phyloP scores from a whole-genome alignment of 2,797 vertebrate genomes.

The Emydoidea blandingii region DNA sequence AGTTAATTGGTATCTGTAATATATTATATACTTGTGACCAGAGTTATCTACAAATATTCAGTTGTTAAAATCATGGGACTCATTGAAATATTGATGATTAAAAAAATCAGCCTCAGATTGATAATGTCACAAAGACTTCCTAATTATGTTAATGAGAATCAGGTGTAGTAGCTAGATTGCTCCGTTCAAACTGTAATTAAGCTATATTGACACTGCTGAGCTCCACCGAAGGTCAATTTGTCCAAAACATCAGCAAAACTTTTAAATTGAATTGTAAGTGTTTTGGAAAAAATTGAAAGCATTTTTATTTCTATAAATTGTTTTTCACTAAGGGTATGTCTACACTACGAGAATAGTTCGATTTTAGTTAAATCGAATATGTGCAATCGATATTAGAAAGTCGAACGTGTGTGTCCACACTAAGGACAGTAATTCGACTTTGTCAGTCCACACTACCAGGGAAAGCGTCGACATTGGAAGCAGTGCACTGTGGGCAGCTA shows the following conservation, averaged over 20 bases:
- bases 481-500: too few species aligned
- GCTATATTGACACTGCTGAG: background rate
- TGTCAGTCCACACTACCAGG: too few species aligned
- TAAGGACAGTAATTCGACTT: too few species aligned
- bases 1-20: background rate
- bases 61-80: background rate
- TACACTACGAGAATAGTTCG: too few species aligned
- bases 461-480: too few species aligned
- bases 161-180: background rate
- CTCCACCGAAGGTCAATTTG: background rate
- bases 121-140: background rate
- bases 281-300: background rate
- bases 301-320: background rate
- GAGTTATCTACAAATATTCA: background rate
- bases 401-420: too few species aligned
- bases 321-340: background rate
- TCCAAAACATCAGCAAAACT: constrained; percentile 27
- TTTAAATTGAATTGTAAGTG: background rate
- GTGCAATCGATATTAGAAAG: too few species aligned
- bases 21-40: background rate
- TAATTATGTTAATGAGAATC: constrained; percentile 3
- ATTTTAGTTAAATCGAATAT: too few species aligned
- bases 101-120: background rate
- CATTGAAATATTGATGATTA: background rate
- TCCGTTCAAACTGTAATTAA: constrained; percentile 37